Conservation (phyloP, 2,888 invertebrate species). For the Mythimna vitellina region DNA sequence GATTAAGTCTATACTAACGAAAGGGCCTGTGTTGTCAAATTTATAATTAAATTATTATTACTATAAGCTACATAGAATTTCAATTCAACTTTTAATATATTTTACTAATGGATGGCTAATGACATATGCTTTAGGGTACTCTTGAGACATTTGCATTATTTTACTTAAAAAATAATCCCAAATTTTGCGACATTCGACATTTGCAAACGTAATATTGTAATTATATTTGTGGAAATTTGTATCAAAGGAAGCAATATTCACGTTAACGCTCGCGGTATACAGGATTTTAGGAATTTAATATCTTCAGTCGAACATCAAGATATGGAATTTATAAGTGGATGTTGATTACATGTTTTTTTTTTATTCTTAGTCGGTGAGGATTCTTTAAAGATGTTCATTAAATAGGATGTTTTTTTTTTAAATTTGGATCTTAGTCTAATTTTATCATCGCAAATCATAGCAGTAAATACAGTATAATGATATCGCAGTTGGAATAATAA, state of each 20-base stretch:
- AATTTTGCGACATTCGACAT: conserved; percentile 30
- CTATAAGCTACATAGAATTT: conserved; percentile 26
- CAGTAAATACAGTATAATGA: too few species aligned
- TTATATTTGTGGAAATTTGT: conserved; percentile 24
- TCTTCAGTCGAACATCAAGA: conserved; percentile 20
- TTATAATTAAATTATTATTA: too few species aligned
- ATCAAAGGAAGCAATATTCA: conserved; percentile 34
- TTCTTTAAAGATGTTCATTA: not conserved
- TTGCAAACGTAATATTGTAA: conserved; percentile 23
- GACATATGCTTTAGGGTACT: conserved; percentile 1
- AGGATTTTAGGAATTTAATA: conserved; percentile 16
- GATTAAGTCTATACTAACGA: too few species aligned
- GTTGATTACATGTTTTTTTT: not conserved
- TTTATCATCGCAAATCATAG: too few species aligned
- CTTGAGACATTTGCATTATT: conserved; percentile 48
- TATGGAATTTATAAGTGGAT: conserved; percentile 8
- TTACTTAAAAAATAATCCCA: conserved; percentile 33
- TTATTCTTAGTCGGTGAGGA: not conserved
- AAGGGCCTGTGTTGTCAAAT: too few species aligned
- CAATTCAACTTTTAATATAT: conserved; percentile 27
- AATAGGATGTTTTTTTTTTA: not conserved
- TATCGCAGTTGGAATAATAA: too few species aligned
- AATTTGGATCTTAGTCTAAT: not conserved
- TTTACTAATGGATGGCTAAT: conserved; percentile 29
- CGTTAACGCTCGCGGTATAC: conserved; percentile 6